Base-by-base conservation (phyloP, 30 jellyfish, hydroid and myxozoan genomes). In the Hydractinia echinata region DNA sequence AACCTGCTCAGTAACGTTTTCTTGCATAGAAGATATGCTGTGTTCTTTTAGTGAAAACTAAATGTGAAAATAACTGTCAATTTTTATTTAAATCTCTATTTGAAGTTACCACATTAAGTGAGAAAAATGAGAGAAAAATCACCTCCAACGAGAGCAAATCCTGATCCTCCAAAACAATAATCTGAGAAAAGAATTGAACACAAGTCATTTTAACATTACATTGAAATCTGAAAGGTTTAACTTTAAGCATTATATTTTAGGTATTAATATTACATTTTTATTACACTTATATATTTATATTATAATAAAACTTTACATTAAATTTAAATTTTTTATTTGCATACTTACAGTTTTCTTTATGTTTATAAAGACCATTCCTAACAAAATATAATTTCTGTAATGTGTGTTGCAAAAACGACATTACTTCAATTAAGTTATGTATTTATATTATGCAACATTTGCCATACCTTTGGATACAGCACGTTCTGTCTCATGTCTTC, bases 111-210 rank as follows among this genome's bases (percentile, higher is more conserved):
- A 58, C 18, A 58, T 58, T 58, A 11, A 58, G 19, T 58, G 1
- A 13, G 19, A 1, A 58, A 2, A 58, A 58, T 58, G 3, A 13
- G 19, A 11, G 69, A 58, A 58, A 58, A 11, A 58, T n/a, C 13
- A 74, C 83, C 58, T 74, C 83, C 6, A 74, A n/a, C 20, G 71
- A 54, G 4, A 74, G 73, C 83, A 51, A 30, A 10, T 74, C 21
- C 6, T 74, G 68, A 74, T 74, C 83, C 21, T 49, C 69, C 13
- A 74, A 48, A 74, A 74, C 15, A n/a, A 74, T 13, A 74, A 74
- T 51, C 83, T 74, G 54, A 6, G 6, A 55, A 74, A 48, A 10
- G 70, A 72, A 72, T 50, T 30, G 44, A 30, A 30, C 44, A 30
- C 44, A 30, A 30, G 44, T 30, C 44, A 30, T 30, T 30, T 30